Percentiles rank a stretch among this genome's conserved stretches.
Evolutionary conservation across 64 coral and sea anemone genomes (phyloP).

Genomic region (Hydrozoanthus tunicans): DNA sequence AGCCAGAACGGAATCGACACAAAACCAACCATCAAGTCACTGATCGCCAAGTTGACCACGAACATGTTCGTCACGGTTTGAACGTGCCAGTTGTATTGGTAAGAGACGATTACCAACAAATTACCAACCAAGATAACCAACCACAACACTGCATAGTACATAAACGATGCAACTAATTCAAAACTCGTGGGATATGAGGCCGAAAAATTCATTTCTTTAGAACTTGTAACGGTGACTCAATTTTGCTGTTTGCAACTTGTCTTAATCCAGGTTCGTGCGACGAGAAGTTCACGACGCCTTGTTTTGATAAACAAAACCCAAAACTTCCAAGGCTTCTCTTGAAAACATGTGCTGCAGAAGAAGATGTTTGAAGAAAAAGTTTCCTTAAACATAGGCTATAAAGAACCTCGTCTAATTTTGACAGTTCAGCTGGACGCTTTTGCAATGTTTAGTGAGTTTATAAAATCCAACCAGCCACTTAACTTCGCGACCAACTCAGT

Average conservation of each 20-base stretch:
- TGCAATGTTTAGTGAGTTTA: neutral
- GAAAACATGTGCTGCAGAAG: no score
- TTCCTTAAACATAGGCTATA: no score
- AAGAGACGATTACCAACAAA: conserved; percentile 11
- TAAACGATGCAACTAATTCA: conserved; percentile 28
- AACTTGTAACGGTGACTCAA: neutral
- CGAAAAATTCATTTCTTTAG: neutral
- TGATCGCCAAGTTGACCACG: conserved; percentile 23
- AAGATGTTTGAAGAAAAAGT: no score
- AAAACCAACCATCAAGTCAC: conserved; percentile 43
- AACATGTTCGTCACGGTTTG: conserved; percentile 44
- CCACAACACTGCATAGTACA: conserved; percentile 31
- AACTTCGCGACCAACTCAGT: conserved; percentile 20
- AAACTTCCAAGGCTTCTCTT: no score
- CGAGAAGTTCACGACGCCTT: no score
- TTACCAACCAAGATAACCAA: conserved; percentile 15
- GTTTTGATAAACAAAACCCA: no score
- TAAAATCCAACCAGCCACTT: neutral
- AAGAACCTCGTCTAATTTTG: neutral
- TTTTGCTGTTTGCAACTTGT: neutral
- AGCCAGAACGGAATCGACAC: conserved; percentile 42
- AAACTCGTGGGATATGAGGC: neutral
- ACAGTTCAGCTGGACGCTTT: neutral
- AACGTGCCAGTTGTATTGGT: conserved; percentile 11
- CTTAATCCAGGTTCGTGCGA: neutral